These are phyloP conservation scores for Neoarius graeffei DNA, from an alignment of 2,113 vertebrate species.

Conservation along the genomic window DNA sequence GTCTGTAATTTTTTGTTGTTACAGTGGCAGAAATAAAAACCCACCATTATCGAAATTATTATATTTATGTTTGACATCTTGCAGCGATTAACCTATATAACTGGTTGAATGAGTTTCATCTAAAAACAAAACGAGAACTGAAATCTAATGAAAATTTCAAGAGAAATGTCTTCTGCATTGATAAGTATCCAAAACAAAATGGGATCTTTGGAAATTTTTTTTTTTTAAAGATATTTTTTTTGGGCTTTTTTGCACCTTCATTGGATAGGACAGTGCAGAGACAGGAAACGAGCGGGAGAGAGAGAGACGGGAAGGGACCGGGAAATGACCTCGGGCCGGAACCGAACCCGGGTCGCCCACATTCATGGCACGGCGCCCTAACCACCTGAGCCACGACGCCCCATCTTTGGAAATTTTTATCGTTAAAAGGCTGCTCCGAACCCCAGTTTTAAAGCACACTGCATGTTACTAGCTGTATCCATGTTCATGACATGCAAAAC, in stretches of 20 bases:
- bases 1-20: not conserved
- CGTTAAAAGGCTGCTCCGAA: not conserved
- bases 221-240: too few species aligned
- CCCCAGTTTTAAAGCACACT: not conserved
- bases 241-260: too few species aligned
- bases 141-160: not conserved
- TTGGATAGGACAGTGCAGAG: too few species aligned
- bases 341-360: too few species aligned
- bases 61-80: not conserved
- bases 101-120: not conserved
- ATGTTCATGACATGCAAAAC: constrained; percentile 32
- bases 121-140: not conserved
- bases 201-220: not conserved
- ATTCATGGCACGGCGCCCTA: too few species aligned
- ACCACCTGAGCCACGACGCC: too few species aligned
- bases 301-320: too few species aligned
- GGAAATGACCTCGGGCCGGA: too few species aligned
- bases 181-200: not conserved
- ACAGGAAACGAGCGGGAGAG: too few species aligned
- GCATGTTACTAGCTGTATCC: constrained; percentile 7
- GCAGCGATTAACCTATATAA: not conserved
- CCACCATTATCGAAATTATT: not conserved
- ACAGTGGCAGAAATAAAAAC: not conserved
- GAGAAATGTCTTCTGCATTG: not conserved
- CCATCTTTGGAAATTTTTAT: not conserved